Evolutionary conservation across 2,888 invertebrate genomes (phyloP).

Genomic region (Lasioglossum calceatum): DNA sequence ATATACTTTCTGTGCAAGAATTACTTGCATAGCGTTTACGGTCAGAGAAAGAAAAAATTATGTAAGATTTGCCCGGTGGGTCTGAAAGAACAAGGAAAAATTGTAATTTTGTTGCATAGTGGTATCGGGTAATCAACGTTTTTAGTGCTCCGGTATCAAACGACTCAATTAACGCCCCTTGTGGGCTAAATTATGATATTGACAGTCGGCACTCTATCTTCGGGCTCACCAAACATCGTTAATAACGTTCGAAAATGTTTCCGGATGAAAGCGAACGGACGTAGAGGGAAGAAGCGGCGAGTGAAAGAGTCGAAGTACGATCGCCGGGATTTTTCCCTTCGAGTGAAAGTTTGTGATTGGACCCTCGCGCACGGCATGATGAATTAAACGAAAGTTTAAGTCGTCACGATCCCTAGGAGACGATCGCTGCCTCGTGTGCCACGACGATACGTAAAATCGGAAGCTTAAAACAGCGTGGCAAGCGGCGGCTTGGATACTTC

Average conservation of each 20-base stretch:
- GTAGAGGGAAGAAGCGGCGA: constrained; percentile 28
- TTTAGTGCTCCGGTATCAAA: not conserved
- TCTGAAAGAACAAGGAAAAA: not conserved
- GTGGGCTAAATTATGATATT: not conserved
- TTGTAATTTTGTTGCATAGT: not conserved
- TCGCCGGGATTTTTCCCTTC: constrained; percentile 58
- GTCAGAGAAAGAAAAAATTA: not conserved
- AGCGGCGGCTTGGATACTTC: not conserved
- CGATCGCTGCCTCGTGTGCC: constrained; percentile 64
- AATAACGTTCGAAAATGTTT: constrained; percentile 43
- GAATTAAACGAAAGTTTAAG: constrained; percentile 74
- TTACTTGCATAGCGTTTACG: not conserved
- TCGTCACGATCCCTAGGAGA: constrained; percentile 68
- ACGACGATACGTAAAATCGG: constrained; percentile 24
- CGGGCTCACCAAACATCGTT: constrained; percentile 20
- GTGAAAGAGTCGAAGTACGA: constrained; percentile 47
- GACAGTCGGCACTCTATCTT: constrained; percentile 13
- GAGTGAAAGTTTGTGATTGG: constrained; percentile 77
- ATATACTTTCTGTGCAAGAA: no score
- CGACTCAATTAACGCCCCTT: not conserved
- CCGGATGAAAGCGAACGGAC: constrained; percentile 49
- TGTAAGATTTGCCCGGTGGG: not conserved
- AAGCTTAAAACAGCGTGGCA: not conserved
- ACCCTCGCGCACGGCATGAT: constrained; percentile 67
- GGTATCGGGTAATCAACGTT: not conserved